phyloP scores from a whole-genome alignment of 1,140 invertebrate genomes.

The Limonius californicus region DNA sequence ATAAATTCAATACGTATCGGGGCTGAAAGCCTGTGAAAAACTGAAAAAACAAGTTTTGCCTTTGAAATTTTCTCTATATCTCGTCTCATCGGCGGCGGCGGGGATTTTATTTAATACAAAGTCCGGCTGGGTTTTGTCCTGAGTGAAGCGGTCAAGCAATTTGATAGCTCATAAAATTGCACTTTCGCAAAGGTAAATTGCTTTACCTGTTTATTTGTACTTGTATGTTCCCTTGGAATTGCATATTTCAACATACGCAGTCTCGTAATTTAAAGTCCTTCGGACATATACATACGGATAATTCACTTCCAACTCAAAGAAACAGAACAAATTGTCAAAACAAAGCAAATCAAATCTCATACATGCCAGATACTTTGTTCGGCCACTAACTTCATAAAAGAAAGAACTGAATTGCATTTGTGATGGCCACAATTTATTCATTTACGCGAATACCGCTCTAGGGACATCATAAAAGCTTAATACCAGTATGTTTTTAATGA shows the following conservation, averaged over 20 bases:
- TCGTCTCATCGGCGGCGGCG: too few species aligned
- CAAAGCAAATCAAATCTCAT: conserved; percentile 13
- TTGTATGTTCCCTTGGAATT: not conserved
- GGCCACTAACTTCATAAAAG: conserved; percentile 10
- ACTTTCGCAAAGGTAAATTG: not conserved
- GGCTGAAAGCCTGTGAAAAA: too few species aligned
- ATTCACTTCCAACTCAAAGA: conserved; percentile 16
- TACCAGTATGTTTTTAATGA: conserved; percentile 33
- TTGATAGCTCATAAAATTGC: not conserved
- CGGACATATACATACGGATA: conserved; percentile 8
- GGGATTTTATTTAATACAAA: too few species aligned
- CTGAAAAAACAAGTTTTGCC: too few species aligned
- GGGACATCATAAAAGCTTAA: conserved; percentile 14
- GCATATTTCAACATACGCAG: conserved; percentile 8
- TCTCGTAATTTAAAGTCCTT: conserved; percentile 7
- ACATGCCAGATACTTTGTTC: conserved; percentile 6
- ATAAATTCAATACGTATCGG: too few species aligned
- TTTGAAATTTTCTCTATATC: too few species aligned
- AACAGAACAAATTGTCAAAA: conserved; percentile 20
- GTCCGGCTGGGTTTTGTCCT: too few species aligned
- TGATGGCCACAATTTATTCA: conserved; percentile 18
- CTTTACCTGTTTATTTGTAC: not conserved
- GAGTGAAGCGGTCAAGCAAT: not conserved
- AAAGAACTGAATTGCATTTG: conserved; percentile 17
- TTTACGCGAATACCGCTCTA: conserved; percentile 1